phyloP scores from a whole-genome alignment of 2,113 vertebrate species.

The Plectropomus leopardus region DNA sequence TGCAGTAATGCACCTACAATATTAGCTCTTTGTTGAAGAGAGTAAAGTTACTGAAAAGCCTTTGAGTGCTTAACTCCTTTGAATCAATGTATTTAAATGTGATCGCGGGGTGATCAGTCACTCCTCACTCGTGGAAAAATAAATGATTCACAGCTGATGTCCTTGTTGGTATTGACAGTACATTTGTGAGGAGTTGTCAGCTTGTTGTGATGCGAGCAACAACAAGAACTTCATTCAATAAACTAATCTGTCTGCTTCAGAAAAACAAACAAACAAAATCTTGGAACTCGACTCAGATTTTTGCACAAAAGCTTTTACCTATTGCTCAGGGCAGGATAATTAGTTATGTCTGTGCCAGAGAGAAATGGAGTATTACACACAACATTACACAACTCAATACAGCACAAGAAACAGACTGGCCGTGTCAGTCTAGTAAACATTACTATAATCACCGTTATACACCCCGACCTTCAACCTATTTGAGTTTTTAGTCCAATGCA shows the following conservation, averaged over 20 bases:
- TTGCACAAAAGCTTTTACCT: not conserved
- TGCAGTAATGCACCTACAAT: slow-evolving; percentile 31
- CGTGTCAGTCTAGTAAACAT: not conserved
- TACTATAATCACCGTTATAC: not conserved
- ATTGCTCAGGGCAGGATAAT: not conserved
- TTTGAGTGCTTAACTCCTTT: not conserved
- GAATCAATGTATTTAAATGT: slow-evolving; percentile 19
- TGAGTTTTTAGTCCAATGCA: not conserved
- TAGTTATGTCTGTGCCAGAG: not conserved
- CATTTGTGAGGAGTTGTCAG: slow-evolving; percentile 32
- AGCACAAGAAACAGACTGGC: slow-evolving; percentile 16
- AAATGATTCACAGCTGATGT: slow-evolving; percentile 3
- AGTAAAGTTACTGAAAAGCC: slow-evolving; percentile 1
- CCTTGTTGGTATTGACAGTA: not conserved
- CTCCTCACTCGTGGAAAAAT: slow-evolving; percentile 8
- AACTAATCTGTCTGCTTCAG: slow-evolving; percentile 19
- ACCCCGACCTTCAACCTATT: not conserved
- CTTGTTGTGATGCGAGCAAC: slow-evolving; percentile 7
- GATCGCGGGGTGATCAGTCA: not conserved
- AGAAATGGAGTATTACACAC: slow-evolving; percentile 26
- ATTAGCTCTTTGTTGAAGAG: not conserved
- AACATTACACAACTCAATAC: slow-evolving; percentile 45
- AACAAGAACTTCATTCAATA: slow-evolving; percentile 18
- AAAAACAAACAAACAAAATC: slow-evolving; percentile 8
- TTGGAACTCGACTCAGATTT: not conserved